A percentile compares a stretch with the other conserved stretches of the same genome.
Conservation (phyloP, 2,113 vertebrate genomes). For the Natator depressus region DNA sequence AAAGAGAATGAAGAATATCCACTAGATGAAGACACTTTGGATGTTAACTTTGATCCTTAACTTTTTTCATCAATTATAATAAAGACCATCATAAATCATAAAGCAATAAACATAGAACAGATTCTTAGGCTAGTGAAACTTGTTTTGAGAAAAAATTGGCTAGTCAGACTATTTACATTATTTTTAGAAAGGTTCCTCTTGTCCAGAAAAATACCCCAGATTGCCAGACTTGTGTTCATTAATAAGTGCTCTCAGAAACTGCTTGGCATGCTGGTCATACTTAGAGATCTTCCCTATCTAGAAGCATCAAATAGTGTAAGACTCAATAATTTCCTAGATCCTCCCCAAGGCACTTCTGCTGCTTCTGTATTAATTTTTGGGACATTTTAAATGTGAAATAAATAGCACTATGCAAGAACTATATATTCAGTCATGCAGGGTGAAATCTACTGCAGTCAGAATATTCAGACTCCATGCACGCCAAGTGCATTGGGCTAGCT, state of each 20-base stretch:
- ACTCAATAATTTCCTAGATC: background rate
- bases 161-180: background rate
- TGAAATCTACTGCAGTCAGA: background rate
- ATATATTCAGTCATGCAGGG: background rate
- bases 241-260: background rate
- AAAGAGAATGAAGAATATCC: background rate
- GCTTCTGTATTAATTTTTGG: background rate
- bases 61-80: background rate
- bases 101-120: background rate
- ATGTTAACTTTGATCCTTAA: background rate
- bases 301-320: background rate
- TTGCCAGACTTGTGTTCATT: background rate
- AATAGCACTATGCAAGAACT: background rate
- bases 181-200: background rate
- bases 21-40: background rate
- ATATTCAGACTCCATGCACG: background rate
- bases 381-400: background rate
- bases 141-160: background rate
- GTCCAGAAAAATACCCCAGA: background rate
- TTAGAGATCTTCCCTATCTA: background rate
- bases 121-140: background rate
- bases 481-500: background rate
- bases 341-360: background rate
- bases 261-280: background rate
- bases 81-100: background rate